Conservation (phyloP, 2,797 vertebrate genomes). For the Sebastes nivosus region DNA sequence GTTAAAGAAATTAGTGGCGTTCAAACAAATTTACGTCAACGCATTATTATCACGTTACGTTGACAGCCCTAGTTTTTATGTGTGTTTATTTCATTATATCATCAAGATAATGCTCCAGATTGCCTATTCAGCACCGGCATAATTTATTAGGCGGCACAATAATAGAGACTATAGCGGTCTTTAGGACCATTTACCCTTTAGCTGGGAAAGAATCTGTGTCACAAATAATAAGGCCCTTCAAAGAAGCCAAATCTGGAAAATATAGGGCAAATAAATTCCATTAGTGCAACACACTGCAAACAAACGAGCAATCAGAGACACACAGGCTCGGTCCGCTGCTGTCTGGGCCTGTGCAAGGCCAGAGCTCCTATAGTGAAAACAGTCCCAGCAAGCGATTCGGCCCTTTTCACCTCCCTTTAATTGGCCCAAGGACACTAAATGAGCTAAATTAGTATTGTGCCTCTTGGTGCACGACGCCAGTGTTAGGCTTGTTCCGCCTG, state of each 20-base stretch:
- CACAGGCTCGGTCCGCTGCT: constrained; percentile 35
- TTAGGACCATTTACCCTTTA: constrained; percentile 67
- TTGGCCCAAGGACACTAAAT: constrained; percentile 79
- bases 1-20: too few species aligned
- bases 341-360: constrained; percentile 45
- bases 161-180: constrained; percentile 42
- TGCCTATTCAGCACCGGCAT: constrained; percentile 23
- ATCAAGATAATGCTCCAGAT: constrained; percentile 23
- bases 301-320: constrained; percentile 75
- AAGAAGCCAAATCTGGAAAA: constrained; percentile 67
- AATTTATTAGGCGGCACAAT: constrained; percentile 44
- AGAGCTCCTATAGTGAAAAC: constrained; percentile 44
- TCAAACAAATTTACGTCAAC: accelerated
- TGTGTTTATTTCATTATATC: constrained; percentile 19
- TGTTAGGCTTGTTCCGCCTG: constrained; percentile 72
- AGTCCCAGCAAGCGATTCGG: constrained; percentile 53
- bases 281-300: constrained; percentile 75
- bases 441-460: constrained; percentile 77
- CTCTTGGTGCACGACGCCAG: constrained; percentile 69
- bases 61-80: background rate
- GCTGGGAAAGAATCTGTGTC: constrained; percentile 60
- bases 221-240: constrained; percentile 72
- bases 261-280: constrained; percentile 77
- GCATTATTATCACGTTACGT: too few species aligned
- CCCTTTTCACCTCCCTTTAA: constrained; percentile 72